Percentiles rank a stretch among this genome's conserved stretches.
These are phyloP conservation scores for Hydrozoanthus tunicans DNA, from an alignment of 64 coral and sea anemone genomes.

Conservation along the genomic window DNA sequence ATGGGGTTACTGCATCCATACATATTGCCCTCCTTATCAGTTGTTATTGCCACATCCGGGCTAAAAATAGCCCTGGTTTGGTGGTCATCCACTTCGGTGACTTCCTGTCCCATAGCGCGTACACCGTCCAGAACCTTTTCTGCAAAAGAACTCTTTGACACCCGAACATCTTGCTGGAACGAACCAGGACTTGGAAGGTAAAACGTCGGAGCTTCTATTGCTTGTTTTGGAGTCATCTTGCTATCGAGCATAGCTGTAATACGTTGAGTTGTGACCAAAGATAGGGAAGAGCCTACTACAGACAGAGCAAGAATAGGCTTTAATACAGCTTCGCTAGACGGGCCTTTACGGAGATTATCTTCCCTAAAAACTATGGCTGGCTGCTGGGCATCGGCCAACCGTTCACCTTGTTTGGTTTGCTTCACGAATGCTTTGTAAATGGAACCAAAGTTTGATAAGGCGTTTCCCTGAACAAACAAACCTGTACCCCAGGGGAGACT, in stretches of 20 bases:
- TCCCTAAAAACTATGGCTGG: constrained; percentile 63
- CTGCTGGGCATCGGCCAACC: constrained; percentile 62
- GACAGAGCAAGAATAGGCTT: constrained; percentile 77
- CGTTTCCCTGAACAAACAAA: constrained; percentile 84
- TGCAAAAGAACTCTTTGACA: constrained; percentile 60
- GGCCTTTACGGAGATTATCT: neutral
- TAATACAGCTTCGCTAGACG: neutral
- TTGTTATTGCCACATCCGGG: constrained; percentile 69
- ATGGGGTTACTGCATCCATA: constrained; percentile 74
- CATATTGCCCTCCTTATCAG: constrained; percentile 65
- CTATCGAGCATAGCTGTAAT: constrained; percentile 67
- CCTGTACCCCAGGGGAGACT: constrained; percentile 85
- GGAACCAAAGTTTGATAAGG: constrained; percentile 77
- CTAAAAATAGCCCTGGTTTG: constrained; percentile 47
- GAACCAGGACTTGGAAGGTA: constrained; percentile 44
- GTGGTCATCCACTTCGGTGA: constrained; percentile 71
- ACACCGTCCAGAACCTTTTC: constrained; percentile 61
- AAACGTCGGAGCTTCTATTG: constrained; percentile 67
- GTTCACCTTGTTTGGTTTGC: constrained; percentile 54
- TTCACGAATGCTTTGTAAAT: constrained; percentile 61
- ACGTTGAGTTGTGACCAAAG: constrained; percentile 57
- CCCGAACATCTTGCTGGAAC: constrained; percentile 71
- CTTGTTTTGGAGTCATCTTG: constrained; percentile 76
- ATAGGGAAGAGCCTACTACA: constrained; percentile 68
- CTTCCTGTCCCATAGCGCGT: constrained; percentile 62